Evolutionary conservation across 2,797 vertebrate genomes (phyloP).

Genomic region (Zenarchopterus dispar): DNA sequence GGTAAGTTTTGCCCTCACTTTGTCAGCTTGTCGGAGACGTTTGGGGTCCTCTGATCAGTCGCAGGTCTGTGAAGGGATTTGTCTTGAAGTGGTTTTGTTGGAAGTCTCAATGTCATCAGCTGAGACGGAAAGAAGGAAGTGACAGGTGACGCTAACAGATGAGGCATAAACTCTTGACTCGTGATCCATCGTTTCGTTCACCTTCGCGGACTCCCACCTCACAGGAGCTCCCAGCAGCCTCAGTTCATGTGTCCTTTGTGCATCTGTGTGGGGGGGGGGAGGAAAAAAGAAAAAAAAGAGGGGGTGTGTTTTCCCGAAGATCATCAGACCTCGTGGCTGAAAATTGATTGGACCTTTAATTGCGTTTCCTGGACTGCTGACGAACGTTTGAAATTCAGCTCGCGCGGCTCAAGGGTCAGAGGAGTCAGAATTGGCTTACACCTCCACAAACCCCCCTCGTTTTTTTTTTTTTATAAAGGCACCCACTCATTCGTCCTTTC

Average conservation of each 20-base stretch:
- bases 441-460: constrained; percentile 12
- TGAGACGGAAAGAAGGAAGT: constrained; percentile 8
- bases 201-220: too few species aligned
- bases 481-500: constrained; percentile 22
- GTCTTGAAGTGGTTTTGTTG: constrained; percentile 25
- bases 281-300: background rate
- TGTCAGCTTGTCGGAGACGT: constrained; percentile 20
- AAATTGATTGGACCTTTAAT: constrained; percentile 75
- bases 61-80: constrained; percentile 43
- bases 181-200: constrained; percentile 33
- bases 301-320: constrained; percentile 18
- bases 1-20: constrained; percentile 53
- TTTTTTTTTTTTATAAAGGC: constrained; percentile 11
- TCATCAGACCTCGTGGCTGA: constrained; percentile 46
- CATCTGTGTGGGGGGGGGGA: background rate
- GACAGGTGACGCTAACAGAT: constrained; percentile 4
- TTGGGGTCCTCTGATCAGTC: constrained; percentile 43
- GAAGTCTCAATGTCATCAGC: constrained; percentile 37
- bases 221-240: too few species aligned
- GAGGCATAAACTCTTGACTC: constrained; percentile 8
- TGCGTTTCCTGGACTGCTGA: constrained; percentile 68
- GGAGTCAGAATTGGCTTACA: constrained; percentile 58
- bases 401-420: constrained; percentile 43
- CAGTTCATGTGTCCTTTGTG: background rate
- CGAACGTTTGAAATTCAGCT: constrained; percentile 68